Evolutionary conservation across 1,140 invertebrate genomes (phyloP).

Genomic region (Polyergus mexicanus): DNA sequence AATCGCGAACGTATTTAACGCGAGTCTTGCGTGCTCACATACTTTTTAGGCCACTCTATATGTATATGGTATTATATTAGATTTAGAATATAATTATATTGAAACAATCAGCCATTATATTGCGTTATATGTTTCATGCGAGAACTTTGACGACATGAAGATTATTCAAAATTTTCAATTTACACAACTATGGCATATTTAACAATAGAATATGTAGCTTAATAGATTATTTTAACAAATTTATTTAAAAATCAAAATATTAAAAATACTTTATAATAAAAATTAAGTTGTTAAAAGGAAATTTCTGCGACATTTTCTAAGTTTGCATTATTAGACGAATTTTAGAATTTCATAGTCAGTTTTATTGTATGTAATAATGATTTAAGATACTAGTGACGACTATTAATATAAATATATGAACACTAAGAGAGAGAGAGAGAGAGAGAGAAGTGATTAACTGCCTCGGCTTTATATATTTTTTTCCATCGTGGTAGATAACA

Average conservation of each 20-base stretch:
- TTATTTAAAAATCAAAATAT: background rate
- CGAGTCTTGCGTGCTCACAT: background rate
- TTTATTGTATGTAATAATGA: background rate
- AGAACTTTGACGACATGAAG: background rate
- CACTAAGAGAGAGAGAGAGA: background rate
- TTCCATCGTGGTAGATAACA: background rate
- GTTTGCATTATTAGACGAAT: background rate
- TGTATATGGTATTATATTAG: background rate
- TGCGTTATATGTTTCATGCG: background rate
- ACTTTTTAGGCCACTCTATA: background rate
- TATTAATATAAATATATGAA: background rate
- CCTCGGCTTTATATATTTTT: slow-evolving; percentile 28
- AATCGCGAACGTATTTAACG: background rate
- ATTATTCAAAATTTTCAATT: background rate
- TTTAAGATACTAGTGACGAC: background rate
- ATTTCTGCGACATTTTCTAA: background rate
- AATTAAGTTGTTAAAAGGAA: background rate
- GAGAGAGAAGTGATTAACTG: slow-evolving; percentile 45
- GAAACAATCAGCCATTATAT: background rate
- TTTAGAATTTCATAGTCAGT: background rate
- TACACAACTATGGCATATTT: background rate
- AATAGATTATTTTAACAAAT: slow-evolving; percentile 8
- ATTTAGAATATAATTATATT: background rate
- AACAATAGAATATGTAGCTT: background rate
- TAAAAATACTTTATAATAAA: background rate